Base-by-base conservation (phyloP, 92 coral and sea anemone genomes). In the Epizoanthus fatuus region DNA sequence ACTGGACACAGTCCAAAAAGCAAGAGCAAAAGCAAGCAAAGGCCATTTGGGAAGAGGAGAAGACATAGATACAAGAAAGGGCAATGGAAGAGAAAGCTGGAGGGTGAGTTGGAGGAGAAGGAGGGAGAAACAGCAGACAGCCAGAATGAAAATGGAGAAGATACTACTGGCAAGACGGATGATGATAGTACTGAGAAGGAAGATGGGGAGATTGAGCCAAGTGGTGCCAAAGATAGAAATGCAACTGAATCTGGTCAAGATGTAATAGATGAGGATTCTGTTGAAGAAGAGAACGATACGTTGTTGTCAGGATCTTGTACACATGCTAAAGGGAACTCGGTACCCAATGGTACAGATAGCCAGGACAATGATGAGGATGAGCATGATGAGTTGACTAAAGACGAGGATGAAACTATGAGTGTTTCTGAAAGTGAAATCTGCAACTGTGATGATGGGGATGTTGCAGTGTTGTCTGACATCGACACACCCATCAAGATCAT, bases 391-490 rank as follows among this genome's bases (percentile, higher is more conserved):
- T 39, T 55, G n/a, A 65, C 79, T 54, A 60, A 25, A 59, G 70
- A 77, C 1, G 49, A 62, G 19, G 73, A 81, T 5, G 79, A 55
- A 40, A 1, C 20, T 39, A 38, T 44, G 65, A 66, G 63, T 45
- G 60, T 52, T 19, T 63, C 81, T n/a, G 83, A 74, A 8, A 55
- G 72, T 65, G 87, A 68, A n/a, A 69, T 35, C 19, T 75, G 76
- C 49, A 62, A 67, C 69, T 68, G 58, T 16, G 81, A 64, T 38
- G 84, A 75, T 67, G 62, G 25, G 10, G 87, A 75, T 60, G 17
- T 79, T 68, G 88, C 80, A 47, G 54, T 83, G 14, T 17, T 77
- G 57, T 77, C 82, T 35, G 82, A 77, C 49, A 77, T 77, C 3
- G 71, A 77, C 56, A 60, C 82, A 39, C 70, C 82, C n/a, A 16